Evolutionary conservation across 2,797 vertebrate genomes (phyloP).

Genomic region (Adrianichthys oophorus): DNA sequence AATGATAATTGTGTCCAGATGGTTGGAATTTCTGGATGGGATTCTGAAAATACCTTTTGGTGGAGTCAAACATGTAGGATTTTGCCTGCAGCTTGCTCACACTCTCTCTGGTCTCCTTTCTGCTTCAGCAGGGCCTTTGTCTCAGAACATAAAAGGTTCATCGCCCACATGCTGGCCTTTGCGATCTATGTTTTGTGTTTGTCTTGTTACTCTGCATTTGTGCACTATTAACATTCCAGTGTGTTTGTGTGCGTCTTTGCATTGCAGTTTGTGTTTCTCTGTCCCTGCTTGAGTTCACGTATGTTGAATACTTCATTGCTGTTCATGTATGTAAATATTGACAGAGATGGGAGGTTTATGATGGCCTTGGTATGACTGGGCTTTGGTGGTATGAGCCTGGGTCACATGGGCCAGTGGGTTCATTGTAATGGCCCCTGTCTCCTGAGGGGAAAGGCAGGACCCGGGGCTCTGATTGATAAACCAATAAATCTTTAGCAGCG

Average conservation of each 20-base stretch:
- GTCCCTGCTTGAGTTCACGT: constrained; percentile 26
- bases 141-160: constrained; percentile 72
- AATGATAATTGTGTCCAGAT: constrained; percentile 74
- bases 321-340: neutral
- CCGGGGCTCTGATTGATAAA: constrained; percentile 92
- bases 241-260: constrained; percentile 27
- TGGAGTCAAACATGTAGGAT: constrained; percentile 71
- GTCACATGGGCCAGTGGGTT: constrained; percentile 81
- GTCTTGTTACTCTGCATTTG: constrained; percentile 21
- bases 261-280: constrained; percentile 30
- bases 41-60: constrained; percentile 72
- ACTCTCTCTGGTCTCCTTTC: constrained; percentile 45
- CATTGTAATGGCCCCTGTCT: constrained; percentile 83
- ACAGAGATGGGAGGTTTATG: constrained; percentile 37
- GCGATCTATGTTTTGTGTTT: constrained; percentile 57
- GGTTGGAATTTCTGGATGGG: constrained; percentile 68
- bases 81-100: constrained; percentile 58
- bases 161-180: constrained; percentile 72
- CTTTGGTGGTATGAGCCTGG: constrained; percentile 68
- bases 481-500: constrained; percentile 96
- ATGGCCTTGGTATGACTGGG: constrained; percentile 57
- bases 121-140: constrained; percentile 68
- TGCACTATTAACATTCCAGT: constrained; percentile 13
- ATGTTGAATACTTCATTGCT: neutral
- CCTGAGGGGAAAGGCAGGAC: constrained; percentile 82